Evolutionary conservation across 2,888 invertebrate species (phyloP).

Genomic region (Athalia rosae): DNA sequence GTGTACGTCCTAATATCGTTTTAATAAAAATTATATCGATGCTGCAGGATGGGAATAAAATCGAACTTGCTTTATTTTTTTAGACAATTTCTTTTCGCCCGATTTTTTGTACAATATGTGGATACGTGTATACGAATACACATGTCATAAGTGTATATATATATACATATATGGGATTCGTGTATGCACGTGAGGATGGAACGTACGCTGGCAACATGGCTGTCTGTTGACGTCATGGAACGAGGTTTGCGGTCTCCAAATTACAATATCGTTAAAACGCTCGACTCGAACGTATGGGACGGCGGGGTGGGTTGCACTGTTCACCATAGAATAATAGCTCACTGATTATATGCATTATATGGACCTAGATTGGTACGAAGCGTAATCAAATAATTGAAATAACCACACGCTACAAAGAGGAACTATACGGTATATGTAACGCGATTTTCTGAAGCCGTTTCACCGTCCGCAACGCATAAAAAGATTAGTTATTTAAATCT

Average conservation of each 20-base stretch:
- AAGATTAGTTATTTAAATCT: background rate
- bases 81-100: too few species aligned
- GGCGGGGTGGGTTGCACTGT: constrained; percentile 44
- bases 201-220: constrained; percentile 62
- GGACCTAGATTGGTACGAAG: constrained; percentile 65
- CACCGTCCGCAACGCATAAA: constrained; percentile 30
- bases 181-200: constrained; percentile 1
- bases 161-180: constrained; percentile 3
- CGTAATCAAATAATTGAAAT: constrained; percentile 71
- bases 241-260: constrained; percentile 62
- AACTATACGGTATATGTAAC: constrained; percentile 49
- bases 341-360: constrained; percentile 68
- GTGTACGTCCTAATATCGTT: constrained; percentile 58
- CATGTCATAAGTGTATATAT: constrained; percentile 45
- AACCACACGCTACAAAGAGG: constrained; percentile 63
- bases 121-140: constrained; percentile 48
- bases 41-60: constrained; percentile 48
- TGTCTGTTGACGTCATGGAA: constrained; percentile 32
- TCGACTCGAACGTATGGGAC: constrained; percentile 55
- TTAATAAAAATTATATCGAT: constrained; percentile 53
- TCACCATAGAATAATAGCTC: constrained; percentile 59
- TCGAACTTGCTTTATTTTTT: constrained; percentile 24
- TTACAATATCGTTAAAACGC: constrained; percentile 68
- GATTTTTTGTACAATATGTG: background rate
- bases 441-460: constrained; percentile 46